Conservation (phyloP, 2,888 invertebrate genomes). For the Marasmarcha lunaedactyla region DNA sequence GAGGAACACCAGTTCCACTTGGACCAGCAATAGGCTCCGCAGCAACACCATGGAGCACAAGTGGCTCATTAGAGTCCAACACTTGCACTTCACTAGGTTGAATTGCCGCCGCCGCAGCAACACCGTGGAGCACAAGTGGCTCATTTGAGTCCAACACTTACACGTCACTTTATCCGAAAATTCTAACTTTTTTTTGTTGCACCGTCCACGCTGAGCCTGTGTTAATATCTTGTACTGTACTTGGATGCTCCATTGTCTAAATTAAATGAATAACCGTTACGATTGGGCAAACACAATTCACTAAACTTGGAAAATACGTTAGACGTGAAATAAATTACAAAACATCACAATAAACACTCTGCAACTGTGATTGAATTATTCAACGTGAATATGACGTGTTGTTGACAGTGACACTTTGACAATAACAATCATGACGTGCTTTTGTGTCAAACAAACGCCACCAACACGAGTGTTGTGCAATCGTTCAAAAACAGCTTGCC, state of each 20-base stretch:
- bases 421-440: neutral
- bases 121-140: no score
- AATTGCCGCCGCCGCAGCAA: no score
- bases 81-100: no score
- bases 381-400: neutral
- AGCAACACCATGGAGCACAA: no score
- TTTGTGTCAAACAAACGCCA: slow-evolving; percentile 1
- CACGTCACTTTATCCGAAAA: no score
- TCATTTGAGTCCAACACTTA: no score
- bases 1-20: no score
- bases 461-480: slow-evolving; percentile 1
- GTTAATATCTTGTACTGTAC: slow-evolving; percentile 1
- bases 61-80: no score
- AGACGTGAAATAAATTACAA: neutral
- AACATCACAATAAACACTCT: slow-evolving; percentile 1
- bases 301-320: slow-evolving; percentile 1
- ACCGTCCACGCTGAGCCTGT: slow-evolving; percentile 1
- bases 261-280: neutral
- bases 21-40: no score
- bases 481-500: slow-evolving; percentile 1
- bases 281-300: neutral
- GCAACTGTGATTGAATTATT: neutral
- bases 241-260: neutral
- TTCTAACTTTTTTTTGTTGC: slow-evolving; percentile 1
- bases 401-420: slow-evolving; percentile 1